These are phyloP conservation scores for Dendroctonus valens DNA, from an alignment of 1,140 invertebrate species.

Conservation along the genomic window DNA sequence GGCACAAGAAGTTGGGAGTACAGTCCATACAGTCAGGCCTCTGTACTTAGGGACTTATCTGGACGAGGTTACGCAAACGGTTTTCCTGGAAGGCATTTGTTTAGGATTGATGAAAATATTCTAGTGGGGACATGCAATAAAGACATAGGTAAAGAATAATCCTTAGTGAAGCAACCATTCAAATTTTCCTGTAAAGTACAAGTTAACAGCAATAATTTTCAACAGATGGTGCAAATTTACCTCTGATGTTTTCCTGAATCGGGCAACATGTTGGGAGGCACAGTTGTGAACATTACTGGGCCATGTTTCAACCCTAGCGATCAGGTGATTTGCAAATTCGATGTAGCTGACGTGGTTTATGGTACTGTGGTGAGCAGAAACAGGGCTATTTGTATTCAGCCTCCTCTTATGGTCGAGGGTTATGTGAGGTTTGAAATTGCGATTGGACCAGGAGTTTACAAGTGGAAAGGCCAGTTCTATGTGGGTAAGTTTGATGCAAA, in stretches of 20 bases:
- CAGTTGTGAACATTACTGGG: slow-evolving; percentile 91
- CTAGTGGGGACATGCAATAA: slow-evolving; percentile 89
- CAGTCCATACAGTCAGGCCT: slow-evolving; percentile 83
- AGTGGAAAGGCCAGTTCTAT: slow-evolving; percentile 91
- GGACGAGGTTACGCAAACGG: slow-evolving; percentile 84
- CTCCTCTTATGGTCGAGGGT: slow-evolving; percentile 84
- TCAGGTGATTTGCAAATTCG: slow-evolving; percentile 79
- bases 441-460: slow-evolving; percentile 76
- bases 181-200: not conserved
- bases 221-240: slow-evolving; percentile 73
- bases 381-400: slow-evolving; percentile 85
- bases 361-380: slow-evolving; percentile 76
- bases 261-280: slow-evolving; percentile 93
- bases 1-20: slow-evolving; percentile 89
- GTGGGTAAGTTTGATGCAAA: slow-evolving; percentile 65
- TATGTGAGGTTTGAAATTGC: slow-evolving; percentile 87
- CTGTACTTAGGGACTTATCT: slow-evolving; percentile 78
- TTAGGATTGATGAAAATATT: slow-evolving; percentile 93
- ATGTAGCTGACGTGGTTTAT: slow-evolving; percentile 67
- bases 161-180: not conserved
- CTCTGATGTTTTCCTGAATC: slow-evolving; percentile 88
- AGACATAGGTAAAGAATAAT: slow-evolving; percentile 67
- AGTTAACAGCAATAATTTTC: not conserved
- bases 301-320: slow-evolving; percentile 78
- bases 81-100: slow-evolving; percentile 87